Evolutionary conservation across 2,113 vertebrate genomes (phyloP).

Genomic region (Ceyx cyanopectus): DNA sequence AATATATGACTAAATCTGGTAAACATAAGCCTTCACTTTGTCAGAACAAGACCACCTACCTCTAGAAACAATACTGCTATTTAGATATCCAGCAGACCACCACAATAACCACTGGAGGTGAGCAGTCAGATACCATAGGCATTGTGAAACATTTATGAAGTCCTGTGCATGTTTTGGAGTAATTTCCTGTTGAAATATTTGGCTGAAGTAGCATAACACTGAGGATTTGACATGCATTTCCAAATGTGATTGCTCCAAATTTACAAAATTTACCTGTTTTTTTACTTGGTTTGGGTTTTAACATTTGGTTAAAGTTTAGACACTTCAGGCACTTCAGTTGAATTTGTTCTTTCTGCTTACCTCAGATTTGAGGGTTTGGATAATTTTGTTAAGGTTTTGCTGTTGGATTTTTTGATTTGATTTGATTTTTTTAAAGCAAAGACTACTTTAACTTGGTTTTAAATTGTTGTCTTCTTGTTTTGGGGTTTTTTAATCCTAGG

Average conservation of each 20-base stretch:
- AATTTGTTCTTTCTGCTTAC: neutral
- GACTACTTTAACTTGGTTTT: neutral
- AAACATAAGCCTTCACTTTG: neutral
- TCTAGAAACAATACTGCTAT: neutral
- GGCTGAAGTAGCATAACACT: neutral
- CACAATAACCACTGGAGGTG: neutral
- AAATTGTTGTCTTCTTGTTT: neutral
- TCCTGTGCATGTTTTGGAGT: neutral
- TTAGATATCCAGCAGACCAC: neutral
- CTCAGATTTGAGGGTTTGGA: neutral
- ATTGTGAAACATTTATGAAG: neutral
- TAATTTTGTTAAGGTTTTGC: too few relatives aligned
- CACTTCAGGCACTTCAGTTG: neutral
- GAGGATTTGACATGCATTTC: neutral
- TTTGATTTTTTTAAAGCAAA: neutral
- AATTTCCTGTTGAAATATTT: neutral
- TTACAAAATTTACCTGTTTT: neutral
- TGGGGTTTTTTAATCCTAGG: fast-evolving
- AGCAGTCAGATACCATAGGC: fast-evolving
- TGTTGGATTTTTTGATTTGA: neutral
- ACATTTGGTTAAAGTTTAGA: neutral
- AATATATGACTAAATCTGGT: neutral
- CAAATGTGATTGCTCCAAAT: neutral
- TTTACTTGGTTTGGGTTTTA: fast-evolving
- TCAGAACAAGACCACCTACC: neutral